These are phyloP conservation scores for Neolamprologus tretocephalus DNA, from an alignment of 2,113 vertebrate species.

Conservation along the genomic window DNA sequence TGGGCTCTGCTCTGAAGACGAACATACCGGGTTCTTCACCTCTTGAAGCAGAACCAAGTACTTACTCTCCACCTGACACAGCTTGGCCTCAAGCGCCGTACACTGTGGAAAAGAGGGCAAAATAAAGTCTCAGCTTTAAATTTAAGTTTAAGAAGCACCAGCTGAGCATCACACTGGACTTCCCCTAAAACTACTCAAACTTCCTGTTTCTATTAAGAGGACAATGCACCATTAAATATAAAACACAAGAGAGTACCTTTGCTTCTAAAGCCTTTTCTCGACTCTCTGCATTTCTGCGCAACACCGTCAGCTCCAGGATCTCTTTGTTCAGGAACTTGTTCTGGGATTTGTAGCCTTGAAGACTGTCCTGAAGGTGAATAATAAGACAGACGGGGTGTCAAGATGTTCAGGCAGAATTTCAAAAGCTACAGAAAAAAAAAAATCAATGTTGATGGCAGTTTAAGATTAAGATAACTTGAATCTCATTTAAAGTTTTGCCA, in stretches of 20 bases:
- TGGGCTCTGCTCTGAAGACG: constrained; percentile 78
- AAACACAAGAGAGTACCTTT: constrained; percentile 74
- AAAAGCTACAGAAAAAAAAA: background rate
- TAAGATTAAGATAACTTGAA: background rate
- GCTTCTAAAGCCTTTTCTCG: constrained; percentile 84
- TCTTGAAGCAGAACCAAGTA: constrained; percentile 95
- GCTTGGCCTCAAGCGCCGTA: constrained; percentile 85
- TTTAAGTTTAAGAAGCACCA: background rate
- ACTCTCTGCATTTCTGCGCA: constrained; percentile 85
- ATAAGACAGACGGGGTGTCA: background rate
- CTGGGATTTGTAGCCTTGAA: constrained; percentile 94
- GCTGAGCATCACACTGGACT: background rate
- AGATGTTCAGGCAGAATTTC: background rate
- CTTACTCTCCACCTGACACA: constrained; percentile 96
- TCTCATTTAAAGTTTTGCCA: background rate
- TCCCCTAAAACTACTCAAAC: background rate
- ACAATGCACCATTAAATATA: background rate
- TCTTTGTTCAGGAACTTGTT: constrained; percentile 99
- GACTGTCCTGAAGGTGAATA: constrained; percentile 77
- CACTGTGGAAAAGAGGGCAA: constrained; percentile 63
- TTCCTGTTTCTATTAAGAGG: constrained; percentile 32
- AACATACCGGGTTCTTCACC: constrained; percentile 84
- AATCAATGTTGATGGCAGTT: background rate
- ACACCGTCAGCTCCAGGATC: constrained; percentile 88
- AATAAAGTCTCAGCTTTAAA: background rate